Conservation (phyloP, 2,113 vertebrate species). For the Shinisaurus crocodilurus region DNA sequence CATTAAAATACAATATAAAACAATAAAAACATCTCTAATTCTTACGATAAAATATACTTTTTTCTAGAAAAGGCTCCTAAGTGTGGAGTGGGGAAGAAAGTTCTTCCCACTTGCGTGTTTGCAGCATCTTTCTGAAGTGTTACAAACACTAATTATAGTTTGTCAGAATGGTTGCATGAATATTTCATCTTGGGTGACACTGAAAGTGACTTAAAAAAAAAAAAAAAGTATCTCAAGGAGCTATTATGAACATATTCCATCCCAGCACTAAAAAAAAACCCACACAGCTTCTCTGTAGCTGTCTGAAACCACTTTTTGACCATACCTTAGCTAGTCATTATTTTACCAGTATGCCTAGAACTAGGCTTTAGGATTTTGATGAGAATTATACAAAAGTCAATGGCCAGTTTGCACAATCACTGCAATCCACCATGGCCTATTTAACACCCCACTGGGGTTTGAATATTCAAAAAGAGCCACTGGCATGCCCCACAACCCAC, state of each 20-base stretch:
- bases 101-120: neutral
- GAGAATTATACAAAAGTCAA: neutral
- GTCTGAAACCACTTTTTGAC: neutral
- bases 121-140: conserved; percentile 13
- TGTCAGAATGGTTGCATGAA: neutral
- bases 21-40: neutral
- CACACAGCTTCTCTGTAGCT: neutral
- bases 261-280: neutral
- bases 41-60: neutral
- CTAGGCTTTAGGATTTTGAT: neutral
- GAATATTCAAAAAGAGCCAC: too few relatives aligned
- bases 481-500: too few relatives aligned
- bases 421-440: too few relatives aligned
- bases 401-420: too few relatives aligned
- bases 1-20: too few relatives aligned
- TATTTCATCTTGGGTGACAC: neutral
- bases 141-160: neutral
- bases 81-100: neutral
- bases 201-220: neutral
- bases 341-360: neutral
- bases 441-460: too few relatives aligned
- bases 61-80: neutral
- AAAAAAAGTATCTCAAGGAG: conserved; percentile 3
- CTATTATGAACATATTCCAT: neutral
- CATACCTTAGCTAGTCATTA: neutral